Conservation (phyloP, 2,113 vertebrate species). For the Sceloporus undulatus region DNA sequence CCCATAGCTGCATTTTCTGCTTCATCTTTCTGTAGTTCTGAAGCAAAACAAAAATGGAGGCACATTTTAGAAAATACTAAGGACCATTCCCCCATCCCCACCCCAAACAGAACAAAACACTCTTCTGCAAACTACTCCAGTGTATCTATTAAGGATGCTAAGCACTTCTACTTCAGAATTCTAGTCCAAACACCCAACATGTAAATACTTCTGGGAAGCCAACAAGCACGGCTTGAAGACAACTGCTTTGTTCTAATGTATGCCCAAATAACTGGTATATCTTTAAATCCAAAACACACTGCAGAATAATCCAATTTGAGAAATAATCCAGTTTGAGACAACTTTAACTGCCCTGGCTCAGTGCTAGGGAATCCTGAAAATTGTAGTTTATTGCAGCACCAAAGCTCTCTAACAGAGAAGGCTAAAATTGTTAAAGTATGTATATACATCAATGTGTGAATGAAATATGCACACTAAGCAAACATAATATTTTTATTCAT, state of each 20-base stretch:
- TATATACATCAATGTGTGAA: no score
- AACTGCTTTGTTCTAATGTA: neutral
- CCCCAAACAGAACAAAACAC: neutral
- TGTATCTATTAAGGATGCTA: neutral
- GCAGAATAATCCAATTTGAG: no score
- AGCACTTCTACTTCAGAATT: neutral
- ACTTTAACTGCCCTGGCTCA: no score
- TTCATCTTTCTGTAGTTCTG: conserved; percentile 83
- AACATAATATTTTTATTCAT: no score
- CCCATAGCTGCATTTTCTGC: conserved; percentile 48
- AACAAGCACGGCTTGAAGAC: neutral
- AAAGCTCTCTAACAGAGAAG: no score
- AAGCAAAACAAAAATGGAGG: neutral
- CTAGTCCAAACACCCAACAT: neutral
- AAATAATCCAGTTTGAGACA: no score
- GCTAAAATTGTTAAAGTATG: no score
- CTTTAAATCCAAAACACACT: no score
- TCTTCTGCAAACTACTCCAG: neutral
- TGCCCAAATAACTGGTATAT: neutral
- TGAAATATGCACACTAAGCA: no score
- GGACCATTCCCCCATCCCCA: neutral
- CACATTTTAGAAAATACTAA: neutral
- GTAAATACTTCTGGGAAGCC: neutral
- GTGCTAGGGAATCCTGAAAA: no score
- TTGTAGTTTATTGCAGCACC: no score